Conservation (phyloP, 2,797 vertebrate genomes). For the Toxotes lorentzi region DNA sequence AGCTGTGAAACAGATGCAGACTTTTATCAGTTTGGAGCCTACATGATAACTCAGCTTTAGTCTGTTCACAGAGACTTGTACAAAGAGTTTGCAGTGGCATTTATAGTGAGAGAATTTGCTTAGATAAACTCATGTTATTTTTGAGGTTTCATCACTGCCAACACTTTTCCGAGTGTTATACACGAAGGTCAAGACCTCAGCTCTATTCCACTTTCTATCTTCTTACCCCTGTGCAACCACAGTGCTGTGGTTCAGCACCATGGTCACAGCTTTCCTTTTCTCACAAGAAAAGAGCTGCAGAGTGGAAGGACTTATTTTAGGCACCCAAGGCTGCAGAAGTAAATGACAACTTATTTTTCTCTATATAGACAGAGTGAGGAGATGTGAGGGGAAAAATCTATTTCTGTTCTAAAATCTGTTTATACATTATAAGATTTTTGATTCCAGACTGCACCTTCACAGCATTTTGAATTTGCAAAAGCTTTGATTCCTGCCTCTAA, state of each 20-base stretch:
- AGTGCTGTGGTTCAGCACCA: not conserved
- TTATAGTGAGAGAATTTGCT: not conserved
- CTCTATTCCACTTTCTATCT: not conserved
- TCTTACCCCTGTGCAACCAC: not conserved
- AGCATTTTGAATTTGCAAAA: too few species aligned
- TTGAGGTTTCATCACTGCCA: not conserved
- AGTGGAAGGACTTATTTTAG: not conserved
- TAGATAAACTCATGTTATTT: not conserved
- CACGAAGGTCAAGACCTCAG: not conserved
- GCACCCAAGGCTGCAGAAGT: not conserved
- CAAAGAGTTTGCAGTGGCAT: not conserved
- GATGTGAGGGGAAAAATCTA: too few species aligned
- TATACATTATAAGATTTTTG: too few species aligned
- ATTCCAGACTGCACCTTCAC: too few species aligned
- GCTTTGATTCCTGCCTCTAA: too few species aligned
- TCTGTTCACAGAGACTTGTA: not conserved
- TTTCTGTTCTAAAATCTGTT: too few species aligned
- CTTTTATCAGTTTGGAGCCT: constrained; percentile 23
- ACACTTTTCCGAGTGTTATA: constrained; percentile 3
- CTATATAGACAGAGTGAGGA: too few species aligned
- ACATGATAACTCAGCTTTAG: not conserved
- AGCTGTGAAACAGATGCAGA: constrained; percentile 30
- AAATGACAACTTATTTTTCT: not conserved
- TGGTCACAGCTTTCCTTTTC: not conserved
- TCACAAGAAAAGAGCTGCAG: not conserved